Evolutionary conservation across 1,140 invertebrate genomes (phyloP).

Genomic region (Danaus plexippus): DNA sequence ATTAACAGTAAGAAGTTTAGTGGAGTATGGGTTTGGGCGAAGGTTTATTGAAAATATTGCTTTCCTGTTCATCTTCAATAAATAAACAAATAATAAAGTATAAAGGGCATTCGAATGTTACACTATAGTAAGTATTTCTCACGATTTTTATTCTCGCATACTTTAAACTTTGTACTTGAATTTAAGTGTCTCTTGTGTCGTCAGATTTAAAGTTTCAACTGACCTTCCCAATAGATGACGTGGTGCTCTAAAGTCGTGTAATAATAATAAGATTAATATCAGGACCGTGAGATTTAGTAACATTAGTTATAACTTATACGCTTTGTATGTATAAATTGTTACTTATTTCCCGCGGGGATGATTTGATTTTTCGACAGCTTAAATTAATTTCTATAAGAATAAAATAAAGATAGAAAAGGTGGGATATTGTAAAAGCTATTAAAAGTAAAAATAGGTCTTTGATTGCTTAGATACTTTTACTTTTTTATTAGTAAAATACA

Average conservation of each 20-base stretch:
- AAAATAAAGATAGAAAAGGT: too few relatives aligned
- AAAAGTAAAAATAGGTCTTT: too few relatives aligned
- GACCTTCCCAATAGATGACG: conserved; percentile 28
- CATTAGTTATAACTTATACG: conserved; percentile 12
- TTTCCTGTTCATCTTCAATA: conserved; percentile 1
- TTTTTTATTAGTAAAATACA: too few relatives aligned
- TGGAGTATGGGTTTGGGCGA: conserved; percentile 85
- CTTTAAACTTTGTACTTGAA: conserved; percentile 21
- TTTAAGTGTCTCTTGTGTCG: conserved; percentile 34
- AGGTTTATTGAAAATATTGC: conserved; percentile 25
- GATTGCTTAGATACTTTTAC: too few relatives aligned
- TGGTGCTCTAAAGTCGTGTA: conserved; percentile 18
- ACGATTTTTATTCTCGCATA: background rate
- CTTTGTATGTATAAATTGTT: background rate
- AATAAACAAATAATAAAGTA: too few relatives aligned
- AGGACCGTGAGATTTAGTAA: conserved; percentile 9
- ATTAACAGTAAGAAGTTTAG: conserved; percentile 48
- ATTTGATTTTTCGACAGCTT: too few relatives aligned
- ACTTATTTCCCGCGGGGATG: too few relatives aligned
- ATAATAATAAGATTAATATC: conserved; percentile 12
- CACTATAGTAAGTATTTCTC: too few relatives aligned
- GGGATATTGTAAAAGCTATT: too few relatives aligned
- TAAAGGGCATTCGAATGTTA: too few relatives aligned
- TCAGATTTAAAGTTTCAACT: conserved; percentile 34
- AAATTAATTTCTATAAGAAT: too few relatives aligned